These are phyloP conservation scores for Cheilosia scutellata DNA, from an alignment of 2,888 invertebrate species.

Conservation along the genomic window DNA sequence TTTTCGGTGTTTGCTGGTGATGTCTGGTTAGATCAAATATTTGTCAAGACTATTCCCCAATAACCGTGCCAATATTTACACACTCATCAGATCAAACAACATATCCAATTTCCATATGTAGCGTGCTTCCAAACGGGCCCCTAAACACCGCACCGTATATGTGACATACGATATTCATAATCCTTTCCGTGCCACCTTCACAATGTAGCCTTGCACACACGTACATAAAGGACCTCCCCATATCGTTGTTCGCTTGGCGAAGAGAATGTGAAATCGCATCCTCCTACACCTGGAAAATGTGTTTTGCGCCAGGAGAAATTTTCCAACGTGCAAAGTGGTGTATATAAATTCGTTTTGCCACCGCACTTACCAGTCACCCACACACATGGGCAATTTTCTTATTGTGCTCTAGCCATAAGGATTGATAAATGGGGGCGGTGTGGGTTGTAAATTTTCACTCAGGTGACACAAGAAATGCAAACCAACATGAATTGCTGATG, in stretches of 20 bases:
- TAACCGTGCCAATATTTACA: slow-evolving; percentile 77
- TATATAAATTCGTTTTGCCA: slow-evolving; percentile 38
- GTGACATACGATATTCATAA: slow-evolving; percentile 65
- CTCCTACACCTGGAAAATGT: slow-evolving; percentile 46
- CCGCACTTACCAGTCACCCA: no score
- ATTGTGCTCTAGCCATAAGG: slow-evolving; percentile 23
- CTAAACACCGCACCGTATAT: slow-evolving; percentile 16
- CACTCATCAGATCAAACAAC: slow-evolving; percentile 77
- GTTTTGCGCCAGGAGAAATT: slow-evolving; percentile 37
- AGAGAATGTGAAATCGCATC: slow-evolving; percentile 45
- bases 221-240: neutral
- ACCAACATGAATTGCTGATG: slow-evolving; percentile 59
- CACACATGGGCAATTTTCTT: slow-evolving; percentile 52
- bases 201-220: neutral
- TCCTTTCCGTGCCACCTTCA: slow-evolving; percentile 37
- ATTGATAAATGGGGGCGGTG: slow-evolving; percentile 45
- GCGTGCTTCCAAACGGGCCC: slow-evolving; percentile 50
- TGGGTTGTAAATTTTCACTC: slow-evolving; percentile 48
- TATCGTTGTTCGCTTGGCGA: slow-evolving; percentile 4
- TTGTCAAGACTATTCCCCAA: slow-evolving; percentile 77
- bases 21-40: slow-evolving; percentile 70
- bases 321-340: slow-evolving; percentile 20
- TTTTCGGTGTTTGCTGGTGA: slow-evolving; percentile 55
- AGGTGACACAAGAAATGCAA: slow-evolving; percentile 47
- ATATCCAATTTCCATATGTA: slow-evolving; percentile 77